phyloP scores from a whole-genome alignment of 2,888 invertebrate species.

The Malthinus flaveolus region DNA sequence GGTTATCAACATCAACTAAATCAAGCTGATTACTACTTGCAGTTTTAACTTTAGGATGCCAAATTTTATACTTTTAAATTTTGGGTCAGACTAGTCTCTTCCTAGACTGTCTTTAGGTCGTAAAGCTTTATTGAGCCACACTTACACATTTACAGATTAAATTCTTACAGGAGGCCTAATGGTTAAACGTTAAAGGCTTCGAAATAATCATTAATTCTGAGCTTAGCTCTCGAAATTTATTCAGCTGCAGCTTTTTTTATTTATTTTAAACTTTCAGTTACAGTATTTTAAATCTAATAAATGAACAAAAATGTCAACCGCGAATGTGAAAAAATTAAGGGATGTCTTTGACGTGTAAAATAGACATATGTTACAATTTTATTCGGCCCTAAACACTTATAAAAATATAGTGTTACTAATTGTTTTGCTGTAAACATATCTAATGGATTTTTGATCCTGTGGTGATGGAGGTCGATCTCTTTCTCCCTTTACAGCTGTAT shows the following conservation, averaged over 20 bases:
- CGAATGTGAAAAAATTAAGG: not conserved
- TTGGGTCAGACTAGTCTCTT: too few relatives aligned
- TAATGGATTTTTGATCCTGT: conserved; percentile 26
- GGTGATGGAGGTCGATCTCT: not conserved
- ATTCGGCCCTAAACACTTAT: conserved; percentile 11
- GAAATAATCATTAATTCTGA: too few relatives aligned
- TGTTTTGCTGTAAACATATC: conserved; percentile 21
- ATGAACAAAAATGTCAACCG: conserved; percentile 1
- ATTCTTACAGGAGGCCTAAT: not conserved
- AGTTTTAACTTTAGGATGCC: too few relatives aligned
- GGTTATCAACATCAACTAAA: too few relatives aligned
- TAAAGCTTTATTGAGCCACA: too few relatives aligned
- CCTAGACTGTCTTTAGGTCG: too few relatives aligned
- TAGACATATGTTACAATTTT: conserved; percentile 3
- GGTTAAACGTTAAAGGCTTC: too few relatives aligned
- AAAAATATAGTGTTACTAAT: conserved; percentile 34
- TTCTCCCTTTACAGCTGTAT: not conserved
- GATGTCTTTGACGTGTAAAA: not conserved
- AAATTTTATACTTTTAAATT: too few relatives aligned
- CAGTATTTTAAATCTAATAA: conserved; percentile 7
- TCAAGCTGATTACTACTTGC: too few relatives aligned
- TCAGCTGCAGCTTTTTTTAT: not conserved
- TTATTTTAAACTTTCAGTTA: not conserved
- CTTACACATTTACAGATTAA: too few relatives aligned
- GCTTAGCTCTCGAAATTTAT: too few relatives aligned